Conservation (phyloP, 92 coral and sea anemone species). For the Epizoanthus scotinus region DNA sequence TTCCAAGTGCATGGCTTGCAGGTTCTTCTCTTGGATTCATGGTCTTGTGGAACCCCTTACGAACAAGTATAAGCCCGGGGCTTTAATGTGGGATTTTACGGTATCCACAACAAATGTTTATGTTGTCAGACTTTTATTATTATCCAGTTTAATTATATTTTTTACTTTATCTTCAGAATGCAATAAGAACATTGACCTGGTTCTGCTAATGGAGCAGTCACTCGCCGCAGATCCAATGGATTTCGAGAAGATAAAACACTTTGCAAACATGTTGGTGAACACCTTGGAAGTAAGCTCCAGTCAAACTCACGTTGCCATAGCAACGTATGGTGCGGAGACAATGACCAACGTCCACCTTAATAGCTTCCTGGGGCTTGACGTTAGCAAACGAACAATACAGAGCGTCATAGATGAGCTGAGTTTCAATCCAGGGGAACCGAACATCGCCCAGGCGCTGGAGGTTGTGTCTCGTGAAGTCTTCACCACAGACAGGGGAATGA, state of each 20-base stretch:
- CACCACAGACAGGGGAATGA: slow-evolving; percentile 4
- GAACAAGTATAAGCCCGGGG: too few species aligned
- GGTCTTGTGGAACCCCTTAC: too few species aligned
- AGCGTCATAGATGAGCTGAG: neutral
- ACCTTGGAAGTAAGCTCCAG: neutral
- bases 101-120: too few species aligned
- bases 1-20: too few species aligned
- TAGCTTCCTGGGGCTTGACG: neutral
- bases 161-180: neutral
- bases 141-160: too few species aligned
- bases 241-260: slow-evolving; percentile 19
- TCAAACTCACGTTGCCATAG: slow-evolving; percentile 31
- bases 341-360: neutral
- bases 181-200: slow-evolving; percentile 18
- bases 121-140: too few species aligned
- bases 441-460: slow-evolving; percentile 8
- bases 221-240: neutral
- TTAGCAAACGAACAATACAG: neutral
- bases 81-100: too few species aligned
- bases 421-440: neutral
- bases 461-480: slow-evolving; percentile 1
- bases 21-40: too few species aligned
- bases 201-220: slow-evolving; percentile 1
- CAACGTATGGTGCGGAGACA: slow-evolving; percentile 6
- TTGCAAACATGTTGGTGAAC: neutral